Conservation (phyloP, 2,888 invertebrate species). For the Scaptomyza flava region DNA sequence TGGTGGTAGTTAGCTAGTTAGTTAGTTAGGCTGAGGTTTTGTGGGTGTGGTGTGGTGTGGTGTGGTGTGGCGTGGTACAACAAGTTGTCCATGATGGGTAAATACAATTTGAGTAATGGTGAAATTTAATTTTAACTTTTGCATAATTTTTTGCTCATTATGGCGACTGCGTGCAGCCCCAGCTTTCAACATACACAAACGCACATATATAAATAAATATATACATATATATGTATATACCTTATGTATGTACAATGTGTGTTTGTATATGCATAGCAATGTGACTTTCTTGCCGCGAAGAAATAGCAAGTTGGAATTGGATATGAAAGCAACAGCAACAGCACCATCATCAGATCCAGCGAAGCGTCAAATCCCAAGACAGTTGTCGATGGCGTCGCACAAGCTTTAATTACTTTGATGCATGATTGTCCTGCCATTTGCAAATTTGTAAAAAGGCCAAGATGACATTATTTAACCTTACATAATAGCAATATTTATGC, state of each 20-base stretch:
- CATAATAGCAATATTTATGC: not conserved
- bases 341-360: constrained; percentile 24
- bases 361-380: constrained; percentile 65
- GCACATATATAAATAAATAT: not conserved
- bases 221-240: not conserved
- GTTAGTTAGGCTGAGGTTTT: constrained; percentile 4
- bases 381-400: constrained; percentile 35
- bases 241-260: not conserved
- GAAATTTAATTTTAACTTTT: constrained; percentile 76
- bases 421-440: constrained; percentile 75
- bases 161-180: constrained; percentile 27
- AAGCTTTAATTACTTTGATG: constrained; percentile 77
- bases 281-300: constrained; percentile 28
- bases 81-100: constrained; percentile 21
- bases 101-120: constrained; percentile 58
- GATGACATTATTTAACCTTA: constrained; percentile 53
- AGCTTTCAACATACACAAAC: constrained; percentile 5
- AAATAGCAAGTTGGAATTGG: constrained; percentile 3
- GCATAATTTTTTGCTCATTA: constrained; percentile 76
- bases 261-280: constrained; percentile 1
- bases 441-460: constrained; percentile 57
- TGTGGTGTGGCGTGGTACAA: not conserved
- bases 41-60: not conserved
- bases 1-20: constrained; percentile 1
- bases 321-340: constrained; percentile 6